Percentiles rank a stretch among this genome's conserved stretches.
These are phyloP conservation scores for Anser cygnoides DNA, from an alignment of 2,113 vertebrate species.

Conservation along the genomic window DNA sequence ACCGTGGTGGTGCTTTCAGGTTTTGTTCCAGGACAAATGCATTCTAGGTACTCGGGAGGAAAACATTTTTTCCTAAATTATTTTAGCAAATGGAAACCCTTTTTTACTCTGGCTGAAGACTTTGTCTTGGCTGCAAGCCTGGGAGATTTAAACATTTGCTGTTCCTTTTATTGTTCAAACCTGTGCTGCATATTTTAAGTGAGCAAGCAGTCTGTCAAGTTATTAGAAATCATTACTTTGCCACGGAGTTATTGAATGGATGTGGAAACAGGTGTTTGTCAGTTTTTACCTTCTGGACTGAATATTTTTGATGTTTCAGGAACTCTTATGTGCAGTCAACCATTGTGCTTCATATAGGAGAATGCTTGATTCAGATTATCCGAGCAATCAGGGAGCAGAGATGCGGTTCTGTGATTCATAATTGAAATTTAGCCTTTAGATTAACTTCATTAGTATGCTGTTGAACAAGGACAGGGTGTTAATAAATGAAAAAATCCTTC, in stretches of 20 bases:
- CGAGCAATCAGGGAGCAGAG: slow-evolving; percentile 59
- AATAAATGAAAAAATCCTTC: slow-evolving; percentile 73
- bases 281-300: slow-evolving; percentile 36
- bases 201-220: slow-evolving; percentile 44
- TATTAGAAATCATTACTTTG: slow-evolving; percentile 59
- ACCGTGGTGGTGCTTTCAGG: neutral
- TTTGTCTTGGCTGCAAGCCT: slow-evolving; percentile 72
- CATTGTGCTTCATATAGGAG: slow-evolving; percentile 11
- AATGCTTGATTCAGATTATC: slow-evolving; percentile 39
- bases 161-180: slow-evolving; percentile 56
- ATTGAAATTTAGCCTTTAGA: slow-evolving; percentile 77
- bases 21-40: slow-evolving; percentile 20
- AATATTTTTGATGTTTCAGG: slow-evolving; percentile 46
- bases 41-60: neutral
- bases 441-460: slow-evolving; percentile 74
- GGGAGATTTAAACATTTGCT: slow-evolving; percentile 64
- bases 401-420: slow-evolving; percentile 70
- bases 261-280: slow-evolving; percentile 53
- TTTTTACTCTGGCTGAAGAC: slow-evolving; percentile 33
- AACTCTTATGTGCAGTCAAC: slow-evolving; percentile 32
- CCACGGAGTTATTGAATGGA: slow-evolving; percentile 40
- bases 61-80: slow-evolving; percentile 38
- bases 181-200: slow-evolving; percentile 29
- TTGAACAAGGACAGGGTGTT: slow-evolving; percentile 66
- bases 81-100: slow-evolving; percentile 40